Percentiles rank a stretch among this genome's conserved stretches.
These are phyloP conservation scores for Ia io DNA, from an alignment of 2,113 vertebrate genomes.

Conservation along the genomic window DNA sequence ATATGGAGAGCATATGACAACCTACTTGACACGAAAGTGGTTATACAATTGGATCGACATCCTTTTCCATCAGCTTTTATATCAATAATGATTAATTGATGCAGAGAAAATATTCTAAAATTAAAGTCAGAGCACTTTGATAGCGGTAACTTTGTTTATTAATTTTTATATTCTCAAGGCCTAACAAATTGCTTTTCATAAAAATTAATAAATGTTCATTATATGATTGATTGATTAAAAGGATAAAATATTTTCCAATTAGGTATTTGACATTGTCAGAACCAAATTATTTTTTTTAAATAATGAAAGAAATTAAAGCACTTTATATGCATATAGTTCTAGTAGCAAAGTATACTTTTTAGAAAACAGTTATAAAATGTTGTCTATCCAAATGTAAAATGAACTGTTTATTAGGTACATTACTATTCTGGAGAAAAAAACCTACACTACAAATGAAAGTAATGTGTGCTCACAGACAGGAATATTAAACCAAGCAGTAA, in stretches of 20 bases:
- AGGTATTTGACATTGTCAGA: neutral
- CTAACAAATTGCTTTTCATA: neutral
- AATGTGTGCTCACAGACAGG: conserved; percentile 7
- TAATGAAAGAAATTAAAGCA: neutral
- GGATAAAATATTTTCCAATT: neutral
- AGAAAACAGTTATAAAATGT: conserved; percentile 2
- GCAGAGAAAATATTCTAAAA: conserved; percentile 20
- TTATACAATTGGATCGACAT: neutral
- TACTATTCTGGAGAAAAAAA: conserved; percentile 15
- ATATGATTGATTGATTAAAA: conserved; percentile 10
- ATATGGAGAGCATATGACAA: neutral
- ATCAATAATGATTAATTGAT: neutral
- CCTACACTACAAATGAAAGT: neutral
- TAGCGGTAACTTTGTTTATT: neutral
- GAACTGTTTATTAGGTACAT: neutral
- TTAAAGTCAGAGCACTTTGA: neutral
- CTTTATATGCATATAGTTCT: neutral
- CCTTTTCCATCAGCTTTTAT: neutral
- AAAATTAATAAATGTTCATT: conserved; percentile 1
- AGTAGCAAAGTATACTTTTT: neutral
- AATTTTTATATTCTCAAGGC: neutral
- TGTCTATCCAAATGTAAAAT: conserved; percentile 23
- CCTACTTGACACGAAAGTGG: neutral
- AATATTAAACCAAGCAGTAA: conserved; percentile 55
- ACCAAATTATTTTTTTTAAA: neutral